Evolutionary conservation across 2,888 invertebrate genomes (phyloP).

Genomic region (Rotaria macrura): DNA sequence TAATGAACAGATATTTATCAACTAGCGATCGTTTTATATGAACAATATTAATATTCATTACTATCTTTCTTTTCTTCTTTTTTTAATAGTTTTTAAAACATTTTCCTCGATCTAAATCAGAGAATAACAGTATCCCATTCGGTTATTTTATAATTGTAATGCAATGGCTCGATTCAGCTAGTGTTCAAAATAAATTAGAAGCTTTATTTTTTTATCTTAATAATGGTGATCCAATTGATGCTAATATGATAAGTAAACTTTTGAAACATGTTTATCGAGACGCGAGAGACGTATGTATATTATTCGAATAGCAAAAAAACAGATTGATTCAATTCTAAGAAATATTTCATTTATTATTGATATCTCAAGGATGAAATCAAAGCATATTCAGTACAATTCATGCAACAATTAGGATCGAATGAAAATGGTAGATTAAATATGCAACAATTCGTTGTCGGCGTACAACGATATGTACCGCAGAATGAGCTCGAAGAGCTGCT

Average conservation of each 20-base stretch:
- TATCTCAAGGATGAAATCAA: constrained; percentile 20
- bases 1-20: no score
- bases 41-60: not conserved
- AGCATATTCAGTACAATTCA: not conserved
- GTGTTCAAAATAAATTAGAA: not conserved
- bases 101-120: not conserved
- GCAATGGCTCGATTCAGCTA: constrained; percentile 29
- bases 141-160: constrained; percentile 27
- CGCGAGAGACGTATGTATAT: not conserved
- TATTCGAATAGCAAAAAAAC: not conserved
- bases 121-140: constrained; percentile 14
- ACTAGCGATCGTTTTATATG: no score
- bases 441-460: constrained; percentile 18
- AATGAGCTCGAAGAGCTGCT: constrained; percentile 19
- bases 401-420: constrained; percentile 16
- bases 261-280: constrained; percentile 30
- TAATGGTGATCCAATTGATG: constrained; percentile 25
- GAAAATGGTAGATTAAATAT: constrained; percentile 1
- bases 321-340: no score
- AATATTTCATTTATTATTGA: not conserved
- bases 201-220: constrained; percentile 24
- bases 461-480: not conserved
- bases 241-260: constrained; percentile 17
- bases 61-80: no score
- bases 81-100: not conserved